Evolutionary conservation across 1,140 invertebrate species (phyloP).

Genomic region (Coenobita brevimanus): DNA sequence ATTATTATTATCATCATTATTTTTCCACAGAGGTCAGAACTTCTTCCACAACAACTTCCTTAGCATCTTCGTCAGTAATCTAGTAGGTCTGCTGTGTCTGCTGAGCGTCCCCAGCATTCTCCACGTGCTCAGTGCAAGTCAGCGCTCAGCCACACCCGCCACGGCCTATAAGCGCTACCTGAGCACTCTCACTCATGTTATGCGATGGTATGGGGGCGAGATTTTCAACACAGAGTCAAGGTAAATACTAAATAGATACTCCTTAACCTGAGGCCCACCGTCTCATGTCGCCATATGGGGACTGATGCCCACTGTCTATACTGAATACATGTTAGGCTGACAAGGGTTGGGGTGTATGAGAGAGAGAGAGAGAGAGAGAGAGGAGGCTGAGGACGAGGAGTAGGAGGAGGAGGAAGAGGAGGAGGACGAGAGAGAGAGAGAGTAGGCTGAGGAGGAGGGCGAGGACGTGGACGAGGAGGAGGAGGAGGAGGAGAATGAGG

Average conservation of each 20-base stretch:
- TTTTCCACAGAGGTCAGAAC: slow-evolving; percentile 42
- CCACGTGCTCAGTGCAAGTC: slow-evolving; percentile 43
- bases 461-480: too few relatives aligned
- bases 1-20: neutral
- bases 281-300: neutral
- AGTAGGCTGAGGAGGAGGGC: too few relatives aligned
- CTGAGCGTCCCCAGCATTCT: slow-evolving; percentile 38
- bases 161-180: slow-evolving; percentile 54
- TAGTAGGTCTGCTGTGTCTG: slow-evolving; percentile 58
- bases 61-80: slow-evolving; percentile 59
- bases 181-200: slow-evolving; percentile 54
- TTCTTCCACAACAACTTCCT: slow-evolving; percentile 61
- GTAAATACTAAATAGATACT: slow-evolving; percentile 2
- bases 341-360: too few relatives aligned
- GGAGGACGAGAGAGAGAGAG: too few relatives aligned
- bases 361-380: too few relatives aligned
- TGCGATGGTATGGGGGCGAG: slow-evolving; percentile 49
- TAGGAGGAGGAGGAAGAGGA: too few relatives aligned
- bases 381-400: too few relatives aligned
- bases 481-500: too few relatives aligned
- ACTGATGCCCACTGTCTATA: too few relatives aligned
- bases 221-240: slow-evolving; percentile 36
- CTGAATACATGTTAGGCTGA: too few relatives aligned
- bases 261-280: neutral
- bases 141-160: slow-evolving; percentile 18